Conservation (phyloP, 2,797 vertebrate genomes). For the Alouatta caraya region DNA sequence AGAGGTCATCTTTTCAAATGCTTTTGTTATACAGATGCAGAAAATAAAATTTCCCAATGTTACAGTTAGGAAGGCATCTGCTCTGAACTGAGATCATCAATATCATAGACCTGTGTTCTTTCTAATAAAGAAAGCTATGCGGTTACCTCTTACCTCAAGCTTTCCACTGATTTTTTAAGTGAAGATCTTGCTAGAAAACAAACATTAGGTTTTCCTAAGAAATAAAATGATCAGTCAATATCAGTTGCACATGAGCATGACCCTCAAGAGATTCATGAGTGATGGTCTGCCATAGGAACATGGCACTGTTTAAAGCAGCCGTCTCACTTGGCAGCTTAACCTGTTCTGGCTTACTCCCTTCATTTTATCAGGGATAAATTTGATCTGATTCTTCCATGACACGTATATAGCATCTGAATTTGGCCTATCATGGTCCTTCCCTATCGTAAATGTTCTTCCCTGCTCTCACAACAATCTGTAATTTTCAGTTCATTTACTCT, state of each 20-base stretch:
- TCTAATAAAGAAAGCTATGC: not conserved
- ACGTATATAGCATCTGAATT: not conserved
- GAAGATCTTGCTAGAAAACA: not conserved
- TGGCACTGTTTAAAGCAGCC: not conserved
- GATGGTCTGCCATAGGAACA: not conserved
- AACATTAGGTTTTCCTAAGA: not conserved
- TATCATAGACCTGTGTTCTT: not conserved
- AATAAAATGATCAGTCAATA: not conserved
- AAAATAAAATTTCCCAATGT: not conserved
- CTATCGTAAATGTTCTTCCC: not conserved
- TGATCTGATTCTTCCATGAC: not conserved
- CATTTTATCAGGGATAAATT: not conserved
- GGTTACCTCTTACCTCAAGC: not conserved
- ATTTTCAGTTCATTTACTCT: not conserved
- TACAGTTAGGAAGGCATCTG: not conserved
- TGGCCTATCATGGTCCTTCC: not conserved
- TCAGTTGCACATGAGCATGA: not conserved
- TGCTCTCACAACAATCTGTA: not conserved
- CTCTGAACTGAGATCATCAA: not conserved
- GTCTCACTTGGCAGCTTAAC: not conserved
- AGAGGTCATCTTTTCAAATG: slow-evolving; percentile 44
- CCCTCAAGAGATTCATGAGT: not conserved
- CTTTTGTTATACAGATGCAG: not conserved
- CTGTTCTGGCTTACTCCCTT: not conserved
- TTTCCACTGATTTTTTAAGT: not conserved